These are phyloP conservation scores for Leucoma salicis DNA, from an alignment of 2,888 invertebrate species.

Conservation along the genomic window DNA sequence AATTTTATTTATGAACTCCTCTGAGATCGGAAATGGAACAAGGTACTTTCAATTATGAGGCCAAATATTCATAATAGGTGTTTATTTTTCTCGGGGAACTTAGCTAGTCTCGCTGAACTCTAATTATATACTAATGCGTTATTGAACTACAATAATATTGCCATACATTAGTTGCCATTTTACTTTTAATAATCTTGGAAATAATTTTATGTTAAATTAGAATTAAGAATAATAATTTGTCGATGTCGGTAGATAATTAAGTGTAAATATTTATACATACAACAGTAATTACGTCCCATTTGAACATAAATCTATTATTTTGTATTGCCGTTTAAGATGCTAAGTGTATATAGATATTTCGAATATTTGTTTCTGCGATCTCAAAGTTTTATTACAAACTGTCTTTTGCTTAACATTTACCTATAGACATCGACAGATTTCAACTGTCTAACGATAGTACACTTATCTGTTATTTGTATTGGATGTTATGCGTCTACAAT, in stretches of 20 bases:
- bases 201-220: constrained; percentile 29
- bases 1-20: too few relatives aligned
- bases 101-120: too few relatives aligned
- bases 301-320: not conserved
- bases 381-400: constrained; percentile 5
- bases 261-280: constrained; percentile 9
- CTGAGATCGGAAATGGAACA: too few relatives aligned
- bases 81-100: too few relatives aligned
- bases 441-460: constrained; percentile 17
- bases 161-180: constrained; percentile 17
- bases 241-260: constrained; percentile 19
- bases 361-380: constrained; percentile 7
- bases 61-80: too few relatives aligned
- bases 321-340: not conserved
- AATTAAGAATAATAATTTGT: constrained; percentile 22
- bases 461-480: constrained; percentile 16
- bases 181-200: constrained; percentile 15
- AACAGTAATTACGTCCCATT: not conserved
- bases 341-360: constrained; percentile 9
- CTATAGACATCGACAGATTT: constrained; percentile 27
- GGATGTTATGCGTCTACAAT: constrained; percentile 17
- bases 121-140: too few relatives aligned
- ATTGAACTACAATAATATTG: not conserved
- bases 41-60: too few relatives aligned
- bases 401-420: constrained; percentile 10